Evolutionary conservation across 2,888 invertebrate genomes (phyloP), one percentile per base, ranked within the genome.

Genomic region (Acleris holmiana): DNA sequence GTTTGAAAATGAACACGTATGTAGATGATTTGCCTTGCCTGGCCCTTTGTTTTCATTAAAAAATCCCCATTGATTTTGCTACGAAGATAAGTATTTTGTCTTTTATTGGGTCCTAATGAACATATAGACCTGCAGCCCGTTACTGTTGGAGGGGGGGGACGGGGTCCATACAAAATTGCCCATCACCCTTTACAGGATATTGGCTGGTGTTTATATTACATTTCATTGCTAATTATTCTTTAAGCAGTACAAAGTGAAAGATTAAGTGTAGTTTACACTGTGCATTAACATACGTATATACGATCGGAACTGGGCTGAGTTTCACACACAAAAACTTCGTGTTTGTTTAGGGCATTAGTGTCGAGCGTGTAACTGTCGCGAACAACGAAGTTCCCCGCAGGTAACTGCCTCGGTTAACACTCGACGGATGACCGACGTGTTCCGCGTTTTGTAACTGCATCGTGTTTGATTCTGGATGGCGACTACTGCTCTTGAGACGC

Each of bases 171-270:
- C n/a, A n/a, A n/a, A n/a, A n/a, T n/a, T n/a, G n/a, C n/a, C n/a
- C n/a, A n/a, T n/a, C n/a, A n/a, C n/a, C n/a, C n/a, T 80, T 77
- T 69, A 65, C 73, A 72, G 73, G 78, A 74, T 77, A 85, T 80
- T 68, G 76, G 78, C 69, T 69, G 68, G 70, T 86, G 76, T 89
- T 86, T 87, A 77, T 73, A 71, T 77, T 80, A 76, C 78, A 83
- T 84, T 83, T 84, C 80, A 83, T 82, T 77, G 88, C 87, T 88
- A 89, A 90, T 89, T 87, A 83, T 72, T 81, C 76, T 86, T 73
- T 86, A 86, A 87, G 84, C 83, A 80, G 80, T 75, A 86, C 84
- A 90, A 89, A 91, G 87, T 88, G 87, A 88, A 88, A 85, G 84
- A 91, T 89, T 89, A 90, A 87, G 81, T 82, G 74, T 73, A 73